These are phyloP conservation scores for Hippotragus niger DNA, from an alignment of 2,113 vertebrate species.

Conservation along the genomic window DNA sequence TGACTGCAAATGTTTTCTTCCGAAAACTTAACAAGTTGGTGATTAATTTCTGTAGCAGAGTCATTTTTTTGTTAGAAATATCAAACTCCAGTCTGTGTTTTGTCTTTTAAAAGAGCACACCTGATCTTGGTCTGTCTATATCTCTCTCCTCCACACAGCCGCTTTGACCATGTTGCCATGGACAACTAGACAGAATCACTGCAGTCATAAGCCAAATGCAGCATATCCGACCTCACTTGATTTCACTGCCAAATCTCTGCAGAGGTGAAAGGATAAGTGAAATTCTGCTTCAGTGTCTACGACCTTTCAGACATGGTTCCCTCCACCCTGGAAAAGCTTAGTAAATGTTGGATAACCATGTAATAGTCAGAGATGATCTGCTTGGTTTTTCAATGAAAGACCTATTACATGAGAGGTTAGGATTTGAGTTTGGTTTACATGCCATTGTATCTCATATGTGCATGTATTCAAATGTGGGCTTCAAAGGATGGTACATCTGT, in stretches of 20 bases:
- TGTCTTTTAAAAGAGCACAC: constrained; percentile 33
- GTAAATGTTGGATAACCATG: neutral
- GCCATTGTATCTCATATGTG: neutral
- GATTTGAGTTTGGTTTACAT: neutral
- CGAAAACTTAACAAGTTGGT: constrained; percentile 4
- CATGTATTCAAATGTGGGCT: constrained; percentile 17
- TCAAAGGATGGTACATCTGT: neutral
- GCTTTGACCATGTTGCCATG: neutral
- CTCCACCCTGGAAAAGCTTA: neutral
- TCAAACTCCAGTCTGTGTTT: constrained; percentile 52
- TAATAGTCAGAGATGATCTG: neutral
- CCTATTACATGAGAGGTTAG: neutral
- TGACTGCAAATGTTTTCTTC: constrained; percentile 31
- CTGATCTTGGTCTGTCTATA: constrained; percentile 1
- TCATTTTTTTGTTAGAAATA: constrained; percentile 37
- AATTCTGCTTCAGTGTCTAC: neutral
- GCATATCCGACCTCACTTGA: neutral
- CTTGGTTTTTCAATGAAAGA: constrained; percentile 5
- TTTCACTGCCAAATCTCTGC: neutral
- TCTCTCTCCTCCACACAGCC: neutral
- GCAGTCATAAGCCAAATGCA: neutral
- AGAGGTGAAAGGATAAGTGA: neutral
- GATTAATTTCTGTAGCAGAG: constrained; percentile 38
- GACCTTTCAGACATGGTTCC: constrained; percentile 6
- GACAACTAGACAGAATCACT: neutral